Conservation (phyloP, 1,140 invertebrate species). For the Daktulosphaira vitifoliae region DNA sequence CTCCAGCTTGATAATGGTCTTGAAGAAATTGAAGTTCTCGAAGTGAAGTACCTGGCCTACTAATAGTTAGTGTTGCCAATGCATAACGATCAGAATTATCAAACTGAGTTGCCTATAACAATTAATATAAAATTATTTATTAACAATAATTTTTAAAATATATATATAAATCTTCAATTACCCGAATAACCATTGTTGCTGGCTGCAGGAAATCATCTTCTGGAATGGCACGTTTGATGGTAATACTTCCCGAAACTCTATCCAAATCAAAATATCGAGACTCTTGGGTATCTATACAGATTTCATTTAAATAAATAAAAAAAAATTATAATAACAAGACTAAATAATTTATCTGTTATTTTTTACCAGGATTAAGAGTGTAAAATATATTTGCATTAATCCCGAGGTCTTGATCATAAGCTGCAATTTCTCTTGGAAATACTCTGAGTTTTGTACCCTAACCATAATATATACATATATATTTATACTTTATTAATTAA, state of each 20-base stretch:
- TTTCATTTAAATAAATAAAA: not conserved
- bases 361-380: conserved; percentile 49
- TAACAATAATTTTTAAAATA: not conserved
- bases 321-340: not conserved
- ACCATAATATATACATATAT: not conserved
- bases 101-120: conserved; percentile 64
- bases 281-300: conserved; percentile 39
- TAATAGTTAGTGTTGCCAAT: conserved; percentile 66
- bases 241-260: conserved; percentile 53
- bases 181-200: conserved; percentile 63
- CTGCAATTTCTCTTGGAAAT: conserved; percentile 53
- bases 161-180: conserved; percentile 38
- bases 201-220: conserved; percentile 56
- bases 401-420: conserved; percentile 69
- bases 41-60: conserved; percentile 45
- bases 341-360: not conserved
- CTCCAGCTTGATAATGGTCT: conserved; percentile 58
- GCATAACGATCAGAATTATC: conserved; percentile 83
- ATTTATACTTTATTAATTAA: not conserved
- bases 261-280: conserved; percentile 50
- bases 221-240: conserved; percentile 51
- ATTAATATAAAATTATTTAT: not conserved
- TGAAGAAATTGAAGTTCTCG: conserved; percentile 57
- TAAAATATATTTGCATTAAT: conserved; percentile 68
- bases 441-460: conserved; percentile 53